Conservation (phyloP, 2,888 invertebrate genomes). For the Ormyrus nitidulus region DNA sequence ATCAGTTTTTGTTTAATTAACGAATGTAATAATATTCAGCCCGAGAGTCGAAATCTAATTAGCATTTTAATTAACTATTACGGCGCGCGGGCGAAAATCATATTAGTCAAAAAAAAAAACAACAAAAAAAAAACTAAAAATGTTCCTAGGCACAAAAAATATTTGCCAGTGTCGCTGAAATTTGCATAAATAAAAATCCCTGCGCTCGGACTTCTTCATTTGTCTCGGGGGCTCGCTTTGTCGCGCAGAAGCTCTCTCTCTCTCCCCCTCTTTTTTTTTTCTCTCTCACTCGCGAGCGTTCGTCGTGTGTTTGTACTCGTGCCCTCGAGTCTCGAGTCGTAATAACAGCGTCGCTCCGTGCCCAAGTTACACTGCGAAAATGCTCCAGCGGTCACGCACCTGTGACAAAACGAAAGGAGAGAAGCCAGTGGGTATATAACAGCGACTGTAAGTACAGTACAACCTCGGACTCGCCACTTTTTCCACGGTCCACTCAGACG, state of each 20-base stretch:
- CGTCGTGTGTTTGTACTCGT: slow-evolving; percentile 22
- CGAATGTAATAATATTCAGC: slow-evolving; percentile 10
- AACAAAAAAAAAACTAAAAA: slow-evolving; percentile 17
- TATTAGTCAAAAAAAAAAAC: slow-evolving; percentile 35
- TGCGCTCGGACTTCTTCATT: slow-evolving; percentile 53
- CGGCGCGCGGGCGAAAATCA: neutral
- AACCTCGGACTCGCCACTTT: slow-evolving; percentile 53
- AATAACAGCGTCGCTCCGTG: slow-evolving; percentile 64
- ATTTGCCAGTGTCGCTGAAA: slow-evolving; percentile 16
- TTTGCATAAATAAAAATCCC: slow-evolving; percentile 57
- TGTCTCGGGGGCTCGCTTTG: slow-evolving; percentile 51
- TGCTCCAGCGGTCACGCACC: slow-evolving; percentile 67
- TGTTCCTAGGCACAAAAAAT: slow-evolving; percentile 9
- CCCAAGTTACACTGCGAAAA: slow-evolving; percentile 64
- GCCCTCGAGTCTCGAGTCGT: slow-evolving; percentile 59
- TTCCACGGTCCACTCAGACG: slow-evolving; percentile 50
- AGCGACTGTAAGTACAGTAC: slow-evolving; percentile 42
- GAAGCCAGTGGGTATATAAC: slow-evolving; percentile 39
- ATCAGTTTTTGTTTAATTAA: slow-evolving; percentile 20
- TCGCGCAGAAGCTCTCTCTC: slow-evolving; percentile 37
- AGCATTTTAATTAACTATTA: slow-evolving; percentile 49
- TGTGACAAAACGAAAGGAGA: slow-evolving; percentile 59
- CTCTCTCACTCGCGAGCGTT: neutral
- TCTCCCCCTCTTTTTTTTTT: slow-evolving; percentile 11
- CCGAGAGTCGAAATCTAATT: slow-evolving; percentile 16